Percentiles rank a stretch among this genome's conserved stretches.
Conservation (phyloP, 2,797 vertebrate genomes). For the Trachurus trachurus region DNA sequence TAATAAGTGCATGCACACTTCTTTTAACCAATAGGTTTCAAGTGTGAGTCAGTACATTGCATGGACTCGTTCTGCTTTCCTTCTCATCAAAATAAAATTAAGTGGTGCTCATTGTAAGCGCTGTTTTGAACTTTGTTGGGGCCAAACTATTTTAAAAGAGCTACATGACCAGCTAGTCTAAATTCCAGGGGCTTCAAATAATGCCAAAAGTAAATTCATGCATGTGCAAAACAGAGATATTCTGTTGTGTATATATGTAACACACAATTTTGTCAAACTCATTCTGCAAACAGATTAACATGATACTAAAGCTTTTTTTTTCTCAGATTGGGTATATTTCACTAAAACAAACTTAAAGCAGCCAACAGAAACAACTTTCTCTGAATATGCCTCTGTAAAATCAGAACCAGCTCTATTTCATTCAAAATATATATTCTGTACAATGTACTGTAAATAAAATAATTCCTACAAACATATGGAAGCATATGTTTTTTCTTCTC, state of each 20-base stretch:
- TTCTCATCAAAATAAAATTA: conserved; percentile 8
- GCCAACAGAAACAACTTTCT: conserved; percentile 3
- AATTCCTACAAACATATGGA: conserved; percentile 40
- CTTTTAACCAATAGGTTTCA: not conserved
- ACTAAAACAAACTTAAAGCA: conserved; percentile 13
- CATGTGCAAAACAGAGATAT: conserved; percentile 20
- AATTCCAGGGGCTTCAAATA: conserved; percentile 1
- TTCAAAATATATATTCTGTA: conserved; percentile 56
- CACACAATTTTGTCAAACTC: not conserved
- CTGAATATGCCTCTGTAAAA: conserved; percentile 19
- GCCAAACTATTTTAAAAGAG: conserved; percentile 22
- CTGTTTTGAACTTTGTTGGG: not conserved
- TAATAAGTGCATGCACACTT: conserved; percentile 2
- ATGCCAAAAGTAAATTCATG: conserved; percentile 38
- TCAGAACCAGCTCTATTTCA: not conserved
- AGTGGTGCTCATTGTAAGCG: not conserved
- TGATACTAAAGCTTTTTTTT: not conserved
- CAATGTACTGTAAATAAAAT: conserved; percentile 56
- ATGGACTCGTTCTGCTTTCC: not conserved
- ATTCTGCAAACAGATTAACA: not conserved
- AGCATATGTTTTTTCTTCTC: conserved; percentile 10
- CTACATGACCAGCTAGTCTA: not conserved
- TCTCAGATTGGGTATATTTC: conserved; percentile 1
- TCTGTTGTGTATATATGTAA: conserved; percentile 12
- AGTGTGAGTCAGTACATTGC: not conserved